Evolutionary conservation across 2,797 vertebrate species (phyloP).

Genomic region (Scleropages formosus): DNA sequence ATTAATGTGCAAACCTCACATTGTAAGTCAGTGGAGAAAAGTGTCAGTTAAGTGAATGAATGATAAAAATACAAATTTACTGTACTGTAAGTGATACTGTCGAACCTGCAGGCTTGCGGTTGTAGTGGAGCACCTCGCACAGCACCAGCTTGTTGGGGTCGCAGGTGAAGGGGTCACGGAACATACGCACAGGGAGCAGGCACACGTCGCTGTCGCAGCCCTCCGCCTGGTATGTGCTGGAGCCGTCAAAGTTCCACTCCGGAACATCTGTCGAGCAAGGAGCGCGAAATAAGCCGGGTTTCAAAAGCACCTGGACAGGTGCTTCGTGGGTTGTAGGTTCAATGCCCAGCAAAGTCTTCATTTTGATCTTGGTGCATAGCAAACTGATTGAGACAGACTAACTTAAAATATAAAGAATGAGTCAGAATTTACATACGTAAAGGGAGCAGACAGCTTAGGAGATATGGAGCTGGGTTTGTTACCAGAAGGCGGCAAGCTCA

Average conservation of each 20-base stretch:
- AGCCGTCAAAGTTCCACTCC: constrained; percentile 85
- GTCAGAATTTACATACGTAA: no score
- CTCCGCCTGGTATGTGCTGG: constrained; percentile 74
- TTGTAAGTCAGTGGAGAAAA: not conserved
- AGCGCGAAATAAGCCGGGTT: not conserved
- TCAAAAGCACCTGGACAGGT: no score
- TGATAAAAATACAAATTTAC: no score
- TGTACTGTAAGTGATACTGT: not conserved
- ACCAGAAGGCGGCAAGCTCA: no score
- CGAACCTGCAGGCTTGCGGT: constrained; percentile 74
- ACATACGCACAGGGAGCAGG: constrained; percentile 77
- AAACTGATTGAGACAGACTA: no score
- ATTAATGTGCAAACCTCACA: no score
- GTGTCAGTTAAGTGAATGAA: not conserved
- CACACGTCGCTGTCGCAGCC: constrained; percentile 83
- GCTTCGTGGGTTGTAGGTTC: no score
- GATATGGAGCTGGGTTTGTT: no score
- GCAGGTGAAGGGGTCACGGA: constrained; percentile 79
- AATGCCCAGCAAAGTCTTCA: no score
- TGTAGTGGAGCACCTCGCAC: constrained; percentile 82
- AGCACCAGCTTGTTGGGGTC: constrained; percentile 89
- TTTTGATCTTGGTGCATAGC: no score
- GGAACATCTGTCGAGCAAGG: constrained; percentile 68
- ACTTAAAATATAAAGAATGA: no score
- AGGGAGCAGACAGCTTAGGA: no score